Conservation (phyloP, 2,797 vertebrate genomes). For the Spinibarbus caldwelli region DNA sequence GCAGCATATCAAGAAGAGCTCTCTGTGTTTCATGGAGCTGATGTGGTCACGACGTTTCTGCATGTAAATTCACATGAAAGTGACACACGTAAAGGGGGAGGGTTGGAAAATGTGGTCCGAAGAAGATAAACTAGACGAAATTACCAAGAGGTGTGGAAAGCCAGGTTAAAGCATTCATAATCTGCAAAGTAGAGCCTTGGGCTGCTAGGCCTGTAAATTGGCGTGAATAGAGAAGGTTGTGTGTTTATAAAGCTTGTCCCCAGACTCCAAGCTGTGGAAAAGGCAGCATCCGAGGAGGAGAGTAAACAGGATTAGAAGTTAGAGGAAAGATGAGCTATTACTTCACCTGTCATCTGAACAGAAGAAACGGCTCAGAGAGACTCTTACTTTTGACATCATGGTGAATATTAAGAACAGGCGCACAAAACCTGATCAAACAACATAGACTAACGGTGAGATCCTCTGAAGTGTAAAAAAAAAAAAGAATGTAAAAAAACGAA, state of each 20-base stretch:
- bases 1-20: slow-evolving; percentile 8
- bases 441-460: not conserved
- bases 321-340: slow-evolving; percentile 47
- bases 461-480: not conserved
- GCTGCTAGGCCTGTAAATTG: slow-evolving; percentile 58
- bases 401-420: slow-evolving; percentile 16
- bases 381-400: slow-evolving; percentile 13
- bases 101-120: slow-evolving; percentile 40
- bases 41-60: slow-evolving; percentile 15
- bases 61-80: slow-evolving; percentile 8
- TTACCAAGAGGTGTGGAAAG: slow-evolving; percentile 53
- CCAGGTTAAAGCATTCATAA: slow-evolving; percentile 55
- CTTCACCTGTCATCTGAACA: slow-evolving; percentile 59
- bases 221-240: slow-evolving; percentile 47
- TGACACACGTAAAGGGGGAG: not conserved
- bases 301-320: slow-evolving; percentile 61
- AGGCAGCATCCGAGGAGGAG: slow-evolving; percentile 47
- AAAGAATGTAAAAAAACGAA: too few relatives aligned
- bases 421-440: slow-evolving; percentile 40
- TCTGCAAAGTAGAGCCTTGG: slow-evolving; percentile 62
- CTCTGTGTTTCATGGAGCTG: slow-evolving; percentile 14
- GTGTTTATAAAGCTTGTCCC: slow-evolving; percentile 57
- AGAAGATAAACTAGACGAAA: slow-evolving; percentile 48
- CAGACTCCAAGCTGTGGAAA: slow-evolving; percentile 42
- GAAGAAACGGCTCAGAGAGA: slow-evolving; percentile 26